A percentile compares a stretch with the other conserved stretches of the same genome.
These are phyloP conservation scores for Microcebus jonahi DNA, from an alignment of 2,113 vertebrate genomes.

Conservation along the genomic window DNA sequence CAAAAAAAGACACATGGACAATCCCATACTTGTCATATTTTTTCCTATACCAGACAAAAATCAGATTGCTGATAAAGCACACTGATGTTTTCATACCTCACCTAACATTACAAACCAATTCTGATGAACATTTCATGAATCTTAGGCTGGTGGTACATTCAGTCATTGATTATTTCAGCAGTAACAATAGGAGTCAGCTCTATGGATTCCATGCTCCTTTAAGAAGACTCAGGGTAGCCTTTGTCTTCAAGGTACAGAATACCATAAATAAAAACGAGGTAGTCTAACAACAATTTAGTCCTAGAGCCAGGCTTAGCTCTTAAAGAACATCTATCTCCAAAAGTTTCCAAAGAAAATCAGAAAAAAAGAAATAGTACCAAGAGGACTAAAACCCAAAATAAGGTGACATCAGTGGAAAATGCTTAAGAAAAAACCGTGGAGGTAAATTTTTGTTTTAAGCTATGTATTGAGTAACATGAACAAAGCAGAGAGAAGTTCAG, in stretches of 20 bases:
- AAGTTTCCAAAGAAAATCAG: slow-evolving; percentile 24
- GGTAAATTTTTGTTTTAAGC: background rate
- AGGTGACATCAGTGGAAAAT: slow-evolving; percentile 36
- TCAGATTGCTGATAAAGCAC: background rate
- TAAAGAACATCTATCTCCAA: slow-evolving; percentile 15
- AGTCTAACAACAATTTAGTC: background rate
- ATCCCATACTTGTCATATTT: background rate
- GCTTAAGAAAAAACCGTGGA: background rate
- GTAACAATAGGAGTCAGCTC: slow-evolving; percentile 9
- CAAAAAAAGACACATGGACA: slow-evolving; percentile 2
- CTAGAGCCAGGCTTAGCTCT: slow-evolving; percentile 28
- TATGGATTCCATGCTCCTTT: background rate
- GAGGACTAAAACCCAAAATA: slow-evolving; percentile 51
- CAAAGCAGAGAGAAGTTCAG: background rate
- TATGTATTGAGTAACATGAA: background rate
- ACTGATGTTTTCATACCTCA: slow-evolving; percentile 28
- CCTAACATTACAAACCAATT: slow-evolving; percentile 50
- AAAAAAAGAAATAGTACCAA: slow-evolving; percentile 3
- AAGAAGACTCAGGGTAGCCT: slow-evolving; percentile 26
- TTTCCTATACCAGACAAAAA: slow-evolving; percentile 37
- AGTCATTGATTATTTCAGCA: slow-evolving; percentile 29
- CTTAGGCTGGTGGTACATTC: slow-evolving; percentile 2
- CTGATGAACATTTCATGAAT: slow-evolving; percentile 28
- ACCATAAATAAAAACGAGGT: slow-evolving; percentile 20
- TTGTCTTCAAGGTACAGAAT: slow-evolving; percentile 61